Evolutionary conservation across 2,888 invertebrate species (phyloP), one percentile per base, ranked within the genome.

Genomic region (Lysandra coridon): DNA sequence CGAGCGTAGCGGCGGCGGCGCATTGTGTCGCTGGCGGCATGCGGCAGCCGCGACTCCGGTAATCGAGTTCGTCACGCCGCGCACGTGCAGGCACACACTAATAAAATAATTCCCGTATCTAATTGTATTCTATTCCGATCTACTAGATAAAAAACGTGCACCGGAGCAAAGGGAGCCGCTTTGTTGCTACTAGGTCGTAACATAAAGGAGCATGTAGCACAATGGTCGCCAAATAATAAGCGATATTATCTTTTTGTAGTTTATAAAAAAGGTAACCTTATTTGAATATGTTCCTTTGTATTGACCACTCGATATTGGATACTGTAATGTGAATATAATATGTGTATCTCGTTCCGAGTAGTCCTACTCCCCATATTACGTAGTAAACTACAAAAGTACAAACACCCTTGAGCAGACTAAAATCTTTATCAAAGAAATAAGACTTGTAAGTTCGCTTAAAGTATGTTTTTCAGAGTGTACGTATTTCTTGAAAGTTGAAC

Each of bases 31-130:
- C 86, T 90, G 86, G 84, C 87, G 87, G 85, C 86, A 86, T 86
- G 86, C 86, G 84, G 86, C 88, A 87, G 57, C n/a, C n/a, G n/a
- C 87, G 88, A 92, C 92, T 91, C 92, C 93, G 30, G 64, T 69
- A 69, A 94, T 93, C 93, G 90, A 89, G 90, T 94, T 92, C 92
- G 94, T 93, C 93, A 94, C 91, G 92, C 90, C 87, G 89, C 90
- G 93, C 94, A 94, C 94, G 94, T 94, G 94, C 92, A 88, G 90
- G 88, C 88, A 89, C 88, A 89, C 92, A 84, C 93, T 92, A 94
- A 93, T 94, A 92, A 92, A 93, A 93, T 94, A 92, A 94, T 94
- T 93, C 93, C 93, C 93, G 94, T 93, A 93, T 94, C 93, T 90
- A 94, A 94, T 94, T 93, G 91, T 92, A 92, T 91, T 89, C 90